A percentile compares a stretch with the other conserved stretches of the same genome.
Conservation (phyloP, 2,113 vertebrate species). For the Poeciliopsis retropinna region DNA sequence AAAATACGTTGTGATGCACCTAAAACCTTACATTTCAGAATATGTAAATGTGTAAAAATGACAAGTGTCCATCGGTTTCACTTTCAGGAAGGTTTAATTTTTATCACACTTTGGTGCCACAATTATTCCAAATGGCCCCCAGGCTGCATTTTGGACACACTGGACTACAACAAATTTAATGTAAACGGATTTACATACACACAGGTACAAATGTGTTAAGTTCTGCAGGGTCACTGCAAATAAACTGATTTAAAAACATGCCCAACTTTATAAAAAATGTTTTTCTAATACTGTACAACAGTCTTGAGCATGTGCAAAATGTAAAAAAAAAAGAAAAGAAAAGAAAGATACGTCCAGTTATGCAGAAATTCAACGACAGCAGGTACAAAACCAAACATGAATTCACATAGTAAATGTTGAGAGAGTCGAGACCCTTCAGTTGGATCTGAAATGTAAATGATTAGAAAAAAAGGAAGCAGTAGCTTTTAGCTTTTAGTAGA, state of each 20-base stretch:
- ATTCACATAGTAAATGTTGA: conserved; percentile 24
- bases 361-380: conserved; percentile 16
- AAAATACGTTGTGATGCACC: too few species aligned
- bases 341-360: conserved; percentile 40
- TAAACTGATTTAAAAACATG: conserved; percentile 44
- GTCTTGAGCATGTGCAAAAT: conserved; percentile 68
- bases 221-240: conserved; percentile 2
- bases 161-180: too few species aligned
- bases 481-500: conserved; percentile 19
- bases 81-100: too few species aligned
- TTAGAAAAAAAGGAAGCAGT: background rate
- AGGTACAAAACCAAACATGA: background rate
- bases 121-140: too few species aligned
- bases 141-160: too few species aligned
- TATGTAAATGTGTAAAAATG: too few species aligned
- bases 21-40: too few species aligned
- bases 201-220: background rate
- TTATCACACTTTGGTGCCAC: too few species aligned
- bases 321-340: conserved; percentile 41
- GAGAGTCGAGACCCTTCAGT: conserved; percentile 12
- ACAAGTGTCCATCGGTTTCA: too few species aligned
- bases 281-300: conserved; percentile 69
- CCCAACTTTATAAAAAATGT: conserved; percentile 63
- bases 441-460: conserved; percentile 7
- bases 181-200: too few species aligned